Base-by-base conservation (phyloP, 1,140 invertebrate genomes). In the Drosophila virilis region DNA sequence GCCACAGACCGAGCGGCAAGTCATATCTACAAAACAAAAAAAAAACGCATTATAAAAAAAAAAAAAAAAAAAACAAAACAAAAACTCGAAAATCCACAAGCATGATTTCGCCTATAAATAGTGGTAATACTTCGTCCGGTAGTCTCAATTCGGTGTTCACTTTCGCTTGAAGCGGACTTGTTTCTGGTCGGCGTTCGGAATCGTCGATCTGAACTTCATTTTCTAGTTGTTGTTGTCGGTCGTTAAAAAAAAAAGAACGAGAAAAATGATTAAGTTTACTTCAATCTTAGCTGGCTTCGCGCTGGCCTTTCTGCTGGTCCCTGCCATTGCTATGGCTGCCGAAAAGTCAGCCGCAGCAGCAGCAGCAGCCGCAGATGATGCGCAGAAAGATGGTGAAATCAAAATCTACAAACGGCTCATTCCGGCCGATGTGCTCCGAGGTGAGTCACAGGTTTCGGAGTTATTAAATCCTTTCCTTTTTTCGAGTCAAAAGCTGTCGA, bases 361-460 rank as follows among this genome's bases (percentile, higher is more conserved):
- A 1, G 15, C 54, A n/a, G n/a, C n/a, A n/a, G n/a, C n/a, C n/a
- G n/a, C n/a, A 13, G 61, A 58, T 32, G 57, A 78, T 48, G 1
- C 22, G 15, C 50, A 57, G 7, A 62, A 50, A 40, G 93, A 93
- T 37, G 92, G 91, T 55, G 93, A 94, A 59, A 94, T 94, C 7
- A 95, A 94, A 90, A 96, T 96, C 32, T 97, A 94, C 93, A 96
- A 95, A 80, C 94, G 97, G 61, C 92, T 97, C 45, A 97, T 97
- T 74, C 96, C 96, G 10, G 97, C 97, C 82, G 97, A 97, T 92
- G 96, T 97, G 40, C 94, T 97, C 58, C 95, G 97, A 95, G 97
- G 97, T 96, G 90, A 93, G 93, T 90, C 28, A 17, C 35, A 9
- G 15, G 17, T 50, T 50, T 13, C 35, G 10, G n/a, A 54, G 37